Evolutionary conservation across 1,140 invertebrate species (phyloP).

Genomic region (Aricia agestis): DNA sequence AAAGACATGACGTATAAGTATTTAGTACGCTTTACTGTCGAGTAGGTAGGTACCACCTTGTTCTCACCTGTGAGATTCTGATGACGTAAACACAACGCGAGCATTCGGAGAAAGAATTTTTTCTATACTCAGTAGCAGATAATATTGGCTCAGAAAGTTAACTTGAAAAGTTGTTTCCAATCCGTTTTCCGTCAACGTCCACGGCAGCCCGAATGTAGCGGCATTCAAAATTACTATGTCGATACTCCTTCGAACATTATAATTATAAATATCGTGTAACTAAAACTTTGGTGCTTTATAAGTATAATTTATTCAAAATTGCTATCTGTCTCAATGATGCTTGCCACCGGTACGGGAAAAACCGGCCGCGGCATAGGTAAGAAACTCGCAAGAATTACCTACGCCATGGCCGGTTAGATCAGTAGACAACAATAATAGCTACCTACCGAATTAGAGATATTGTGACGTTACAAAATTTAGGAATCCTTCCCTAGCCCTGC

Average conservation of each 20-base stretch:
- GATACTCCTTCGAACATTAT: slow-evolving; percentile 79
- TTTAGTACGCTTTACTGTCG: no score
- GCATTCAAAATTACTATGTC: slow-evolving; percentile 95
- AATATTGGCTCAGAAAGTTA: slow-evolving; percentile 89
- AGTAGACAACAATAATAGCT: no score
- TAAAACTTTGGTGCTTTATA: background rate
- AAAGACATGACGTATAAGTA: no score
- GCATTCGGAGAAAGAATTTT: slow-evolving; percentile 80
- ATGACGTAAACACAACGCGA: slow-evolving; percentile 90
- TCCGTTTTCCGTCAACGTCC: slow-evolving; percentile 87
- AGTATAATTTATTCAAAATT: no score
- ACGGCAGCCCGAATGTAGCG: slow-evolving; percentile 89
- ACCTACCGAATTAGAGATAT: no score
- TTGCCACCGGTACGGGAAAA: no score
- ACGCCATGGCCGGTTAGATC: no score
- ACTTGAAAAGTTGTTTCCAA: slow-evolving; percentile 94
- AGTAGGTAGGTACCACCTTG: background rate
- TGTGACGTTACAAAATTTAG: no score
- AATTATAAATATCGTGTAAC: background rate
- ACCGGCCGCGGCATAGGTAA: no score
- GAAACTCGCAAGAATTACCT: no score
- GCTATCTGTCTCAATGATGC: no score
- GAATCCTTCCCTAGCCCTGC: no score
- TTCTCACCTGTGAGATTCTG: slow-evolving; percentile 92
- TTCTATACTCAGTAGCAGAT: slow-evolving; percentile 87